Base-by-base conservation (phyloP, 2,888 invertebrate species). In the Pammene aurita region DNA sequence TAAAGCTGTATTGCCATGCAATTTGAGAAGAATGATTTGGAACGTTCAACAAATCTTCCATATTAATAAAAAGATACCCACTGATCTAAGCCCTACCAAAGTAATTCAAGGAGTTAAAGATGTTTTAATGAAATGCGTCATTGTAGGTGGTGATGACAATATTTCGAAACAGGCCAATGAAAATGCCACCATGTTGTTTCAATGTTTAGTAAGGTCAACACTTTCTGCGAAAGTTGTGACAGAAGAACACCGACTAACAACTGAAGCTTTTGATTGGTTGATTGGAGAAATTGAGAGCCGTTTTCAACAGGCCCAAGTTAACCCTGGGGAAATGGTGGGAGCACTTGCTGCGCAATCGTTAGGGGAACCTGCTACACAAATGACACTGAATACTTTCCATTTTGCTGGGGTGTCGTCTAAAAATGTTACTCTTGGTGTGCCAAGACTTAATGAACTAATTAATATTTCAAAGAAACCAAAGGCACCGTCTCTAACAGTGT, bases 361-460 rank as follows among this genome's bases (percentile, higher is more conserved):
- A 35, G 99, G 99, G 80, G 99, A 99, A 84, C 99, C 99, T 10
- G 99, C 99, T 78, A 99, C 99, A 72, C 98, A 99, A 94, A 99
- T 99, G 98, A 99, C 99, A 86, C 93, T 99, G 85, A 99, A 99
- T 92, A 99, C 99, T 94, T 99, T 99, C 96, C 99, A 99, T 94
- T 99, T 99, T 92, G 99, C 99, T 92, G 99, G 99, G 94, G 99
- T 99, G 80, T 99, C 99, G 0, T 99, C 99, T 64, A 99, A 99
- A 93, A 99, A 99, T 94, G 99, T 99, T 94, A 99, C 99, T 0
- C 95, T 99, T 65, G 99, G 99, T 94, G 99, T 99, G 78, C 99
- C 99, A 0, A 95, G 99, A 82, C 93, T 99, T 16, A 99, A 99
- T 89, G 97, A 97, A 95, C 97, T 97, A 76, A 99, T 99, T 79